Base-by-base conservation (phyloP, 2,888 invertebrate genomes). In the Cremastinae sp. region DNA sequence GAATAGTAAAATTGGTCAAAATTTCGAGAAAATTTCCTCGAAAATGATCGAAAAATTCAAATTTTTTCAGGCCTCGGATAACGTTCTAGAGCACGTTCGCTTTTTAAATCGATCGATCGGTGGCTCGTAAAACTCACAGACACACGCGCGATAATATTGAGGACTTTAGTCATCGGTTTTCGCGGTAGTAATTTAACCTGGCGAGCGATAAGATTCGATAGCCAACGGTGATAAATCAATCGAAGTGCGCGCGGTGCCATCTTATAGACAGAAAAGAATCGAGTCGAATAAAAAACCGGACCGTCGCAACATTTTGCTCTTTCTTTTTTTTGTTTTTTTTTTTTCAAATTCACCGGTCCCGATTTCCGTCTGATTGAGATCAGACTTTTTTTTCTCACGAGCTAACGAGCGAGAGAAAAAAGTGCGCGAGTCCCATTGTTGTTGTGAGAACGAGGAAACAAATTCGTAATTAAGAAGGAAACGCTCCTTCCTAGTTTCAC, bases 61-160 rank as follows among this genome's bases (percentile, higher is more conserved):
- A 69, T 43, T 12, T 28, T 18, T 28, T 28, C 38, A 43, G 43
- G 28, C 36, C 18, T 28, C 14, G 43, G 51, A 54, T 53, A 47
- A 47, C 51, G 10, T 47, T 54, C 41, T n/a, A n/a, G 12, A 62
- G 69, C 64, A 62, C 7, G 58, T n/a, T n/a, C n/a, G n/a, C n/a
- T 45, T 38, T 20, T 62, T 58, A 12, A 69, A 76, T 64, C 76
- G 76, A 69, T 73, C 73, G 73, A 69, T 76, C 73, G 73, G 43
- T 71, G 64, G 69, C 45, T 36, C 47, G 14, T 28, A 16, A 49
- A 2, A 1, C 53, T 18, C 34, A 28, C 28, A 41, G 10, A 47
- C 10, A 14, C 18, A 47, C 47, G 14, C 16, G 43, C 41, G 18
- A 14, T 8, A 51, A 22, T 41, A 16, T 41, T 12, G 14, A 53